Base-by-base conservation (phyloP, 2,113 vertebrate species). In the Nannospalax galili region DNA sequence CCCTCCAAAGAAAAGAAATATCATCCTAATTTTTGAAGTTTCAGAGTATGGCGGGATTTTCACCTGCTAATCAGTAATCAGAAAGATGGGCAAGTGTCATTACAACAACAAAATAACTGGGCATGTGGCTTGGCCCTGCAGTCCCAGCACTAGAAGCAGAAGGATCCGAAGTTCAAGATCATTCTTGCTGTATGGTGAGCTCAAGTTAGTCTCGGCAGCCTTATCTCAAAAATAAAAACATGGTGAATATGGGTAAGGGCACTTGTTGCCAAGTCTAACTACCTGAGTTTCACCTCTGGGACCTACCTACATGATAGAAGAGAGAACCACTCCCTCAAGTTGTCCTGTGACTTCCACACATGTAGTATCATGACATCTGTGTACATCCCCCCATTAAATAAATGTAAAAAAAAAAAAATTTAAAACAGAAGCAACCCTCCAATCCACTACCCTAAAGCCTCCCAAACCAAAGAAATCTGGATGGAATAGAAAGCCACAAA, bases 1-100 rank as follows among this genome's bases (percentile, higher is more conserved):
- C 40, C 12, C 10, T n/a, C 40, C 30, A 85, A 72, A 89, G 14
- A 15, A n/a, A 22, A 81, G 69, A 89, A 84, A 89, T 74, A 79
- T 62, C 42, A 48, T 42, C 19, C 30, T 88, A 58, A 65, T 93
- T 92, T 96, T 37, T 70, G 15, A n/a, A 90, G 74, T 87, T 28
- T 90, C 45, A 64, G 65, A 79, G 35, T 69, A 37, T 56, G 22
- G 56, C 62, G 40, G 48, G 73, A 56, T 28, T 69, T 88, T 80
- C 22, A 42, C 79, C 14, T 15, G 40, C 70, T 5, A 22, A 84
- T 87, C 26, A 75, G 17, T 62, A 56, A 78, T 73, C 70, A n/a
- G 42, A 78, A 92, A 82, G 64, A 64, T 35, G 52, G 64, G 16
- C 52, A 75, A 37, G 67, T 79, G 64, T 74, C 10, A 28, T 67